These are phyloP conservation scores for Mungos mungo DNA, from an alignment of 2,113 vertebrate genomes.

Conservation along the genomic window DNA sequence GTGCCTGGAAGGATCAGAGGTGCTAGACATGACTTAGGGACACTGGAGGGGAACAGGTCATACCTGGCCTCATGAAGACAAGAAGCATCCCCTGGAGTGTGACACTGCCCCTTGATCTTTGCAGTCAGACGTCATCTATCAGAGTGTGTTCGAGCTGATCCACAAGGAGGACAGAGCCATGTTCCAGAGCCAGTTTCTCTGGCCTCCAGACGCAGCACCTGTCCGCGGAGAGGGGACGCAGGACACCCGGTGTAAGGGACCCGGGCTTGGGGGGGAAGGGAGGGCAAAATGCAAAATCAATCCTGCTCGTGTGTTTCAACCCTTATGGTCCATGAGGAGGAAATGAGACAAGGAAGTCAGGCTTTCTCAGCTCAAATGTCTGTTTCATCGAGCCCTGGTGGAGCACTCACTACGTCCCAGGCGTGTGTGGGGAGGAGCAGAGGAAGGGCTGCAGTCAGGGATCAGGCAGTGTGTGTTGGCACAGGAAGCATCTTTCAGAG, in stretches of 20 bases:
- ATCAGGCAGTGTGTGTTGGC: not conserved
- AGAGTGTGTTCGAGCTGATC: conserved; percentile 87
- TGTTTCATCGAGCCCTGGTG: not conserved
- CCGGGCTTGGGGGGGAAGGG: not conserved
- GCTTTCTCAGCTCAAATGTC: not conserved
- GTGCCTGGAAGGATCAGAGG: not conserved
- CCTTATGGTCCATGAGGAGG: not conserved
- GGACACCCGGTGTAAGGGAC: conserved; percentile 61
- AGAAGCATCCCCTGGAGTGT: not conserved
- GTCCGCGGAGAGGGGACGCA: not conserved
- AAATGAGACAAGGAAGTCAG: not conserved
- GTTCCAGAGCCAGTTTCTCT: conserved; percentile 87
- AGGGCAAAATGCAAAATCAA: not conserved
- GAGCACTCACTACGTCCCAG: too few species aligned
- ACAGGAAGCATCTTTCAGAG: not conserved
- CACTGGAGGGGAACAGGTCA: not conserved
- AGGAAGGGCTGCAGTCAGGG: not conserved
- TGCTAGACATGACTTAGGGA: not conserved
- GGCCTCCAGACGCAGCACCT: conserved; percentile 80
- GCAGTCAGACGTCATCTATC: conserved; percentile 87
- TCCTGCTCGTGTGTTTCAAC: not conserved
- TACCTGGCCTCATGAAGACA: not conserved
- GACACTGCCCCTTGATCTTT: not conserved
- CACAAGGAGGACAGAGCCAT: conserved; percentile 85
- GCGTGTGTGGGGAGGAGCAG: not conserved